phyloP scores from a whole-genome alignment of 1,140 invertebrate species.

The Ephestia elutella region DNA sequence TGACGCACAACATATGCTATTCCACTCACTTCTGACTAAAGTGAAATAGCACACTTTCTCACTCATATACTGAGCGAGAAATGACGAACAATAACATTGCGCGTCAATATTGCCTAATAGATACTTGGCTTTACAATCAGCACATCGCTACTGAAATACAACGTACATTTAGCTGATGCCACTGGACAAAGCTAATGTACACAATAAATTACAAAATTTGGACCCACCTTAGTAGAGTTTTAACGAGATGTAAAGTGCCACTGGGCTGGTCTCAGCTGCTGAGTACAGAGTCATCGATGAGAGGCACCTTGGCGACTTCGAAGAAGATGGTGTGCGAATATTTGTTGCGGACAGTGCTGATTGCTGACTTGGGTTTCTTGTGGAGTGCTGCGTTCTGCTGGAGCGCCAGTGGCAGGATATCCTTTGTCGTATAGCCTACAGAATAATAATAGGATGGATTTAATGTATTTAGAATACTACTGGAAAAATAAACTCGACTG shows the following conservation, averaged over 20 bases:
- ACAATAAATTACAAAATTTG: constrained; percentile 28
- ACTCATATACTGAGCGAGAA: too few species aligned
- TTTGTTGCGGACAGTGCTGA: constrained; percentile 92
- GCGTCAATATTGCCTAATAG: too few species aligned
- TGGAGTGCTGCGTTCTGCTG: constrained; percentile 86
- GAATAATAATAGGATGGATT: too few species aligned
- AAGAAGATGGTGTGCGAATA: constrained; percentile 97
- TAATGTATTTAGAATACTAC: too few species aligned
- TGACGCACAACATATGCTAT: too few species aligned
- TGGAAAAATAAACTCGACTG: too few species aligned
- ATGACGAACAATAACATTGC: too few species aligned
- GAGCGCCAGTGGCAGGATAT: constrained; percentile 83
- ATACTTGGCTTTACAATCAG: too few species aligned
- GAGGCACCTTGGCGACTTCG: constrained; percentile 83
- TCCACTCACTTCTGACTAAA: too few species aligned
- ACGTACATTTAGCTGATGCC: too few species aligned
- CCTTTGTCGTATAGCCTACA: constrained; percentile 81
- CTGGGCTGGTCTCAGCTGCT: constrained; percentile 38
- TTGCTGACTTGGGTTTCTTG: constrained; percentile 81
- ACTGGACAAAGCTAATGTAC: background rate
- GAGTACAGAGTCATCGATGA: constrained; percentile 69
- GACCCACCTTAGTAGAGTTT: constrained; percentile 43
- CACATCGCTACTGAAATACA: too few species aligned
- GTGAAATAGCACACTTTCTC: too few species aligned
- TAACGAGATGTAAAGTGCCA: constrained; percentile 34